Evolutionary conservation across 2,797 vertebrate genomes (phyloP), one percentile per base, ranked within the genome.

Genomic region (Harpagifer antarcticus): DNA sequence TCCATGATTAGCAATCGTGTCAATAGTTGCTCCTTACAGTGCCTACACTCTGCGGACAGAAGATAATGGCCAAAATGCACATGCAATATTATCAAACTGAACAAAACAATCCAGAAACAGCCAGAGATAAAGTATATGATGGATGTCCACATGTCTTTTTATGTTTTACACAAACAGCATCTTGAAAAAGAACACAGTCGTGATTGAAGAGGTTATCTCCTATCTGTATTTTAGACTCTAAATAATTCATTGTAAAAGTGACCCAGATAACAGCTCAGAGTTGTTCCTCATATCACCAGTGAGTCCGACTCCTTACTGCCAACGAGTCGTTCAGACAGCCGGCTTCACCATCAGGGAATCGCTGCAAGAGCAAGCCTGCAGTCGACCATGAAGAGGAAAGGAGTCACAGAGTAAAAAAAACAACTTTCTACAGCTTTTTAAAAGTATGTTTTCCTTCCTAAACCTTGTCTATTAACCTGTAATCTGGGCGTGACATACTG

Each of bases 271-370:
- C 52, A 23, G 53, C 53, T 37, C 9, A 15, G 16, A 70, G 33
- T 45, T 16, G 61, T 69, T 42, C 42, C 15, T 78, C 23, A 45
- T 72, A 75, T 72, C 43, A 40, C 47, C n/a, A 27, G 13, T 59
- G 57, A 69, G 19, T 44, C 42, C n/a, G n/a, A n/a, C n/a, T n/a
- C n/a, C 17, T 72, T 11, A 50, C 40, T 54, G 64, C 42, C 56
- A 68, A 65, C n/a, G 55, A 54, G 55, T 71, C 49, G 10, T n/a
- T 53, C 53, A 56, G 70, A 65, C 65, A 68, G 53, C 72, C 68
- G 45, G 69, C 58, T 63, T 73, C 52, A 65, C 74, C 63, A 50
- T 69, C 19, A 54, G 37, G 19, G 65, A 79, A 47, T 73, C 63
- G 47, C 23, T 48, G 58, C 19, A 27, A 50, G 54, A 65, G 45